Evolutionary conservation across 2,113 vertebrate genomes (phyloP).

Genomic region (Fregata magnificens): DNA sequence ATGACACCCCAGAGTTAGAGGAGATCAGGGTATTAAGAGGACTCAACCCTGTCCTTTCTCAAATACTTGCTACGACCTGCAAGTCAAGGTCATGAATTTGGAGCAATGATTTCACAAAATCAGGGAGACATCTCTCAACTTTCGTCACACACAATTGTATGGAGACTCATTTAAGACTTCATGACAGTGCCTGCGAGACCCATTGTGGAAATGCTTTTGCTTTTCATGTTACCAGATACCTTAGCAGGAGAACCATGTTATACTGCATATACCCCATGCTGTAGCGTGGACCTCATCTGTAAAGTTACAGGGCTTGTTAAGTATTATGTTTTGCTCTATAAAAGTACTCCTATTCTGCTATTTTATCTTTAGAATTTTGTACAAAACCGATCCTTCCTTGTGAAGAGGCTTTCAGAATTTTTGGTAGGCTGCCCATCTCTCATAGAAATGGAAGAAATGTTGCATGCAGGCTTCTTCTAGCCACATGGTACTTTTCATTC

Average conservation of each 20-base stretch:
- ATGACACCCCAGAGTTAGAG: background rate
- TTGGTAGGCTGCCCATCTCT: background rate
- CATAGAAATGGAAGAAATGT: background rate
- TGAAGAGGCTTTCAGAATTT: background rate
- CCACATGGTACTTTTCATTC: background rate
- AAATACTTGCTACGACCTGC: background rate
- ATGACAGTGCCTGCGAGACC: background rate
- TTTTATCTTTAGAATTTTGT: background rate
- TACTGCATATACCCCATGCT: background rate
- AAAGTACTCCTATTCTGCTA: background rate
- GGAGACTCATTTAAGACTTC: background rate
- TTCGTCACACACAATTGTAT: background rate
- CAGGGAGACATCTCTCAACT: background rate
- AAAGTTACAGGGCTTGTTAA: background rate
- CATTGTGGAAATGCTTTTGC: background rate
- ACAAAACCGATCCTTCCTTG: background rate
- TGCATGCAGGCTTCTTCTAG: background rate
- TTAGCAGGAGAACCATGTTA: background rate
- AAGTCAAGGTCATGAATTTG: background rate
- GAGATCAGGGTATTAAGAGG: accelerated
- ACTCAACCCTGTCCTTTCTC: background rate
- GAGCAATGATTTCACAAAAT: background rate
- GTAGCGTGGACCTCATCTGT: background rate
- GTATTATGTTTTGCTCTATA: background rate
- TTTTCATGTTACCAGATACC: accelerated